Conservation (phyloP, 2,113 vertebrate genomes). For the Loxodonta africana region DNA sequence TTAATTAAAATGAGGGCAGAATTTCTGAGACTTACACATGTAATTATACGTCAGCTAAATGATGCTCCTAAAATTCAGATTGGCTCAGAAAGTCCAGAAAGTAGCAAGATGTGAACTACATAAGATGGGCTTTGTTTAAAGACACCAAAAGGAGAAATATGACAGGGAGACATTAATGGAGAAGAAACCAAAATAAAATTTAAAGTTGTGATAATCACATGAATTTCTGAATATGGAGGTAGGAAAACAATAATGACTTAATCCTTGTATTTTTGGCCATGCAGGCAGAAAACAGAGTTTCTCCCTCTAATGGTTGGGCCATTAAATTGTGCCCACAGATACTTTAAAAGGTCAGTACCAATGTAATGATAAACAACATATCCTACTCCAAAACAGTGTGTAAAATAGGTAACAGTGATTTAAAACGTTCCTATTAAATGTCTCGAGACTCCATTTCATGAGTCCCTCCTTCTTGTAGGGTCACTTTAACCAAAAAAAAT, state of each 20-base stretch:
- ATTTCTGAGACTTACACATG: background rate
- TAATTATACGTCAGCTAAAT: background rate
- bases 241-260: background rate
- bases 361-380: fast-evolving
- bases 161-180: no score
- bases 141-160: background rate
- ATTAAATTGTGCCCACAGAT: fast-evolving
- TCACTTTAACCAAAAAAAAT: background rate
- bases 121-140: background rate
- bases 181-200: conserved; percentile 15
- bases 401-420: background rate
- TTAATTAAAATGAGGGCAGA: background rate
- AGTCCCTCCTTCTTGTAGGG: background rate
- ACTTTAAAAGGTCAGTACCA: background rate
- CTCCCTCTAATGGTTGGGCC: fast-evolving
- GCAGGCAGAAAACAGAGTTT: background rate
- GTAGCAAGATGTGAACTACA: no score
- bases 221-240: background rate
- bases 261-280: background rate
- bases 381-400: background rate
- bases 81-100: background rate
- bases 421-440: background rate
- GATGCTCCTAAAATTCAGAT: fast-evolving
- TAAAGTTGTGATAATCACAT: background rate
- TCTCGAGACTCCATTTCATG: background rate